phyloP scores from a whole-genome alignment of 1,140 invertebrate species.

The Wasmannia auropunctata region DNA sequence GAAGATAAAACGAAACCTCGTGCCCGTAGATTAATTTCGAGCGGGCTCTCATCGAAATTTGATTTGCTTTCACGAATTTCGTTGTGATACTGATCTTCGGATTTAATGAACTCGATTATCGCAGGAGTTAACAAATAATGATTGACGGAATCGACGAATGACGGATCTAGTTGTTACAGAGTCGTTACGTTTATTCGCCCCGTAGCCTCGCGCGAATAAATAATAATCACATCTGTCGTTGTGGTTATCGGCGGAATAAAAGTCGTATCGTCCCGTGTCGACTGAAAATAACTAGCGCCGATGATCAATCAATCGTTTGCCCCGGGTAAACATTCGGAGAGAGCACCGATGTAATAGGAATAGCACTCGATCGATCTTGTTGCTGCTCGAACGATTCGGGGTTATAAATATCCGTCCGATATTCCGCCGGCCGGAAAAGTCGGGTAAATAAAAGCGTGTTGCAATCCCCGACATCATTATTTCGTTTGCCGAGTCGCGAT shows the following conservation, averaged over 20 bases:
- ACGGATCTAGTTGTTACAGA: background rate
- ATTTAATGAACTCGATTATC: conserved; percentile 4
- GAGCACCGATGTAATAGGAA: conserved; percentile 47
- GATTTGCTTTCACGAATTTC: background rate
- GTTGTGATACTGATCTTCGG: background rate
- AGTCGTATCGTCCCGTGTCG: conserved; percentile 29
- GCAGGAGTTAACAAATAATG: background rate
- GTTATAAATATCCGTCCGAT: conserved; percentile 56
- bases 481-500: background rate
- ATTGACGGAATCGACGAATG: background rate
- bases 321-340: conserved; percentile 43
- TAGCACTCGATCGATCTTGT: conserved; percentile 58
- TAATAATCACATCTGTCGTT: background rate
- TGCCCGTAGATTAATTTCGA: background rate
- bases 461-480: conserved; percentile 30
- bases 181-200: too few species aligned
- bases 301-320: conserved; percentile 57
- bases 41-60: background rate
- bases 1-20: background rate
- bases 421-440: conserved; percentile 28
- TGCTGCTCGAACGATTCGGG: conserved; percentile 46
- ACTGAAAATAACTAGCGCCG: conserved; percentile 54
- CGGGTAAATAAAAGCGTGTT: conserved; percentile 42
- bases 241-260: conserved; percentile 31
- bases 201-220: background rate